Percentiles rank a stretch among this genome's conserved stretches.
Conservation (phyloP, 2,113 vertebrate species). For the Ranitomeya variabilis region DNA sequence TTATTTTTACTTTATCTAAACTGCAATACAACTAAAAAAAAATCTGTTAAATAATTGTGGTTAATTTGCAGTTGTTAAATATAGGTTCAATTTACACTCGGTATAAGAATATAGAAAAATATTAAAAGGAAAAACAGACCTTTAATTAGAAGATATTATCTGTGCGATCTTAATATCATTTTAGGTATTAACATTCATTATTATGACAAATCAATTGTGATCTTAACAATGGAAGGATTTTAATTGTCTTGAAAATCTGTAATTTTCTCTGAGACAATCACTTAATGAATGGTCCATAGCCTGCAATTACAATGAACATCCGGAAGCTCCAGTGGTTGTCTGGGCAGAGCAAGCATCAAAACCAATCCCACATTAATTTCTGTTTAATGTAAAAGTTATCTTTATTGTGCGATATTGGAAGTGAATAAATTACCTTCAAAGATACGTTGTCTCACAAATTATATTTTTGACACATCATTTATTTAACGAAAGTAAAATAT, state of each 20-base stretch:
- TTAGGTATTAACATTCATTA: constrained; percentile 24
- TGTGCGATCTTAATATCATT: constrained; percentile 38
- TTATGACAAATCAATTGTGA: constrained; percentile 33
- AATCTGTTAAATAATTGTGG: background rate
- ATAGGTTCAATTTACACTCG: background rate
- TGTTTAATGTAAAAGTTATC: constrained; percentile 13
- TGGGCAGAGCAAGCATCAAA: background rate
- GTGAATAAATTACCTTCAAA: constrained; percentile 2
- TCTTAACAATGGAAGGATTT: constrained; percentile 34
- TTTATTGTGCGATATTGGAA: constrained; percentile 18
- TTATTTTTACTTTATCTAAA: background rate
- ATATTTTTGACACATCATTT: constrained; percentile 31
- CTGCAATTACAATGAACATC: constrained; percentile 30
- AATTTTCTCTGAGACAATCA: constrained; percentile 37
- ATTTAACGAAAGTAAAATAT: background rate
- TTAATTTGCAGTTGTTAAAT: background rate
- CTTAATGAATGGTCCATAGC: constrained; percentile 34
- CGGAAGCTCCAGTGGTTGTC: background rate
- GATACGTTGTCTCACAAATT: background rate
- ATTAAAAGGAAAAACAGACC: background rate
- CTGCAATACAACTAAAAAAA: background rate
- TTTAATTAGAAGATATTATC: background rate
- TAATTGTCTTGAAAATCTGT: constrained; percentile 30
- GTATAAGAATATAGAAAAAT: background rate
- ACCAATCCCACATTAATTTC: background rate